Base-by-base conservation (phyloP, 1,140 invertebrate genomes). In the Paralvinella palmiformis region DNA sequence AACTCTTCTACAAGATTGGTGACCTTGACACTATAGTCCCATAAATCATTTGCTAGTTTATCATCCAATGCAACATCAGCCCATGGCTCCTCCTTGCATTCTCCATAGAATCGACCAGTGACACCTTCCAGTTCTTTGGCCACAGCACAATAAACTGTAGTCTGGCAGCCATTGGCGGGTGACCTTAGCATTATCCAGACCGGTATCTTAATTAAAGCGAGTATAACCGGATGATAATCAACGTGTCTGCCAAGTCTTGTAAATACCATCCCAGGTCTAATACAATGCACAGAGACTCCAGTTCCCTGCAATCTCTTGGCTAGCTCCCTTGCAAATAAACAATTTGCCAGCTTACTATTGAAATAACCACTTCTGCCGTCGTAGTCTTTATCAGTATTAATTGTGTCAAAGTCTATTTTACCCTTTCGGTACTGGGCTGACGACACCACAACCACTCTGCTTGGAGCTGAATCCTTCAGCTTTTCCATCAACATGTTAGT, bases 401-500 rank as follows among this genome's bases (percentile, higher is more conserved):
- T 63, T 65, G 79, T 75, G 17, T 78, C 75, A 70, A 74, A 75
- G 44, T 79, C 68, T 22, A 80, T 71, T 45, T 71, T 63, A 29
- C 74, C 77, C 13, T 78, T 65, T 37, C 71, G 66, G 75, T 95
- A 93, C 3, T 93, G 81, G 52, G 88, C 86, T 0, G 92, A 94
- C 0, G 91, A 89, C 0, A 94, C 90, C 1, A 92, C 86, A 0
- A 97, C 85, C 52, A 97, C 88, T 62, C 94, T 85, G 33, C 88
- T 87, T 3, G 90, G 88, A 0, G 85, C 83, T 5, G 88, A 73
- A 29, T 63, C 67, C 64, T 82, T 82, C 53, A 84, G 45, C 27
- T 71, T 70, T 72, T 93, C 90, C 50, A 95, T 68, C 0, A 97
- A 78, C 44, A 96, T 82, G 77, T 91, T 88, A 0, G 94, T 94